Base-by-base conservation (phyloP, 1,140 invertebrate genomes). In the Lasioglossum albipes region DNA sequence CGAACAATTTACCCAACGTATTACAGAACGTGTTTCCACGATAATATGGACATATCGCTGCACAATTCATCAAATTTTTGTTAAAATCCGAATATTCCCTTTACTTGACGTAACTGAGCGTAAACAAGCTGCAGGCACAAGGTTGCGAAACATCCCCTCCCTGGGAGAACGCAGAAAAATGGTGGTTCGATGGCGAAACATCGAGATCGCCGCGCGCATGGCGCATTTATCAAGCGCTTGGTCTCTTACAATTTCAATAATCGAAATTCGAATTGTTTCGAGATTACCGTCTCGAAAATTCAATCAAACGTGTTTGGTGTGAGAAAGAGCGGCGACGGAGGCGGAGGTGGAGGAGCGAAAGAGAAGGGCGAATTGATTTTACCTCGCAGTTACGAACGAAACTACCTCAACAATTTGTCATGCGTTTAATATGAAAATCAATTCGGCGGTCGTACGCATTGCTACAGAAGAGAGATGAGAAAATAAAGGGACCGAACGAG, bases 401-500 rank as follows among this genome's bases (percentile, higher is more conserved):
- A 61, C 36, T 41, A 62, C 61, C 70, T 27, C 20, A 27, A 59
- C 78, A 57, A 80, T 80, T 80, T 80, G 78, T 80, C 78, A 80
- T 49, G n/a, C 52, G 72, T 75, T 75, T 80, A 75, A 75, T 80
- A 80, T 59, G 78, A 80, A 80, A 80, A 57, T 75, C 78, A 65
- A 80, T 75, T 80, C 72, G 64, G 9, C 36, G 49, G 31, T 31
- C 22, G 52, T 54, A 42, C 42, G 62, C 36, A 57, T 69, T 61
- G 91, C 89, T 91, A 83, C 76, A 90, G 89, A 85, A 87, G 85
- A 84, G 88, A 82, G 84, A 85, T 72, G 87, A 85, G 80, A 78
- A 84, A 89, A 71, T 75, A 68, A 86, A 84, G 61, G 83, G 74
- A 67, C 62, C 27, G 36, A 67, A 70, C 67, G 65, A 59, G 67